Base-by-base conservation (phyloP, 2,888 invertebrate species). In the Troides helena region DNA sequence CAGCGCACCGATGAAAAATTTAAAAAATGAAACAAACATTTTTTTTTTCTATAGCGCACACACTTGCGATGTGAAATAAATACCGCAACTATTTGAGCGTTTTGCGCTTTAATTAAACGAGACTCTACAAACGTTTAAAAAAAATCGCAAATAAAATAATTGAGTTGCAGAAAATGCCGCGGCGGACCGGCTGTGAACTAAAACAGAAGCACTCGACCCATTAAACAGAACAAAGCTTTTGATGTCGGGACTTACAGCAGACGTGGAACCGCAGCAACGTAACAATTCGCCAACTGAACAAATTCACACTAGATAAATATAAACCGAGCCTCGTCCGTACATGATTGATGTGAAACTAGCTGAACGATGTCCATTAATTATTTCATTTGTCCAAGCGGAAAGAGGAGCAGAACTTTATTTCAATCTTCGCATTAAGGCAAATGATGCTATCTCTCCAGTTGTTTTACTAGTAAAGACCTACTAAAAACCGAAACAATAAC, bases 211-310 rank as follows among this genome's bases (percentile, higher is more conserved):
- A 64, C 68, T 68, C 68, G 68, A 68, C 68, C 68, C 53, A 68
- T 68, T 68, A 60, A 68, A 59, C 39, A 5, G 68, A 63, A 68
- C 64, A 64, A 64, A 64, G 68, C 68, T 68, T 64, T 68, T 68
- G 68, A 60, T 59, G 64, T 56, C 10, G 64, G 59, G 68, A 59
- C 46, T 63, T 25, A 60, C 64, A 68, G 64, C 46, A 36, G 60
- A 50, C 58, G 53, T 59, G 53, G 53, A 64, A 30, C 68, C 64
- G 36, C 59, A 46, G 39, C 3, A 60, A 36, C 59, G 46, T 23
- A 65, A 25, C 30, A 57, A 30, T 63, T 50, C 62, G 39, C 58
- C 58, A 3, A 4, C 30, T 56, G 30, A 68, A 63, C 62, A 25
- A 63, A 50, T 62, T 25, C 57, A 23, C 8, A 14, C 58, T 12